These are phyloP conservation scores for Eriosoma lanigerum DNA, from an alignment of 1,140 invertebrate genomes.

Conservation along the genomic window DNA sequence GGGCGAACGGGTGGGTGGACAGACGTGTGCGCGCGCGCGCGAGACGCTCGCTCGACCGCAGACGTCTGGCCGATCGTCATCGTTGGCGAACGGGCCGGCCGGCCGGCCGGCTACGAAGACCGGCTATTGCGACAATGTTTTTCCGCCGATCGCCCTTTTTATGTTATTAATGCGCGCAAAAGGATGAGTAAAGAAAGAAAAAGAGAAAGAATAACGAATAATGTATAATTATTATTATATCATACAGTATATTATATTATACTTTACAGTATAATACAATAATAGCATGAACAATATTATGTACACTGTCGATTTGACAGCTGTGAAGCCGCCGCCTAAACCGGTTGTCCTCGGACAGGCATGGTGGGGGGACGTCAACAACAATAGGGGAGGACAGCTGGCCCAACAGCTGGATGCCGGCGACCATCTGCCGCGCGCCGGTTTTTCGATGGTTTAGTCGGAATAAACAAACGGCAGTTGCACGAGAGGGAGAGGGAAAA, in stretches of 20 bases:
- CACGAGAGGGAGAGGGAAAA: background rate
- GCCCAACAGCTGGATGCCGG: conserved; percentile 50
- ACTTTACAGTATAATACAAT: too few relatives aligned
- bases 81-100: conserved; percentile 11
- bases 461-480: too few relatives aligned
- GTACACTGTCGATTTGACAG: conserved; percentile 4
- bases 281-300: too few relatives aligned
- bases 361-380: background rate
- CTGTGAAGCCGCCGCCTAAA: conserved; percentile 24
- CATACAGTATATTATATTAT: too few relatives aligned
- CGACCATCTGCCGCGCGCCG: conserved; percentile 42
- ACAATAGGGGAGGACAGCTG: conserved; percentile 51
- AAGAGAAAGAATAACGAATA: background rate
- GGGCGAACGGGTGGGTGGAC: background rate
- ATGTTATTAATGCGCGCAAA: too few relatives aligned
- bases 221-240: background rate
- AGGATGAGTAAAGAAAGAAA: background rate
- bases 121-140: background rate
- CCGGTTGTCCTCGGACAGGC: conserved; percentile 7
- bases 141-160: background rate
- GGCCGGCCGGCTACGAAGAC: background rate
- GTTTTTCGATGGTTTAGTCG: background rate
- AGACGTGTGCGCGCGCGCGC: background rate
- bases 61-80: background rate
- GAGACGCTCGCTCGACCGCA: background rate